phyloP scores from a whole-genome alignment of 2,797 vertebrate genomes.

The Limnodromus scolopaceus region DNA sequence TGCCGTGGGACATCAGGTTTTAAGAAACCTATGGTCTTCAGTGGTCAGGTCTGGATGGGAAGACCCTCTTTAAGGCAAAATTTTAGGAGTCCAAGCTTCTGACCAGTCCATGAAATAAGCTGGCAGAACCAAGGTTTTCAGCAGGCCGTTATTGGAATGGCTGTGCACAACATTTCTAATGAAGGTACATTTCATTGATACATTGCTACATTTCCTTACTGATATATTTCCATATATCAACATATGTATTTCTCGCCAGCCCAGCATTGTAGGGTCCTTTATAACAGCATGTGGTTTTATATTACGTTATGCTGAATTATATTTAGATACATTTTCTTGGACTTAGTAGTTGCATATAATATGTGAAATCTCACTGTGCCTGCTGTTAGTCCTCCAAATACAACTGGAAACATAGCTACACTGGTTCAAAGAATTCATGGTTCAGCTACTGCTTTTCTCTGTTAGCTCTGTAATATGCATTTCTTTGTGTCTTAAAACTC shows the following conservation, averaged over 20 bases:
- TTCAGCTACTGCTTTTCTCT: conserved; percentile 50
- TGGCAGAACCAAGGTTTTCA: background rate
- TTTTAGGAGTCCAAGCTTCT: background rate
- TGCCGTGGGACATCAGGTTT: background rate
- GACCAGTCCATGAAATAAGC: background rate
- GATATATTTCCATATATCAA: background rate
- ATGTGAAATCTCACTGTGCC: background rate
- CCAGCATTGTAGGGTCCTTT: background rate
- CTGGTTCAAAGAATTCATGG: conserved; percentile 34
- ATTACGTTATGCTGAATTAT: background rate
- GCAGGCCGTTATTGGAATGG: rapidly evolving
- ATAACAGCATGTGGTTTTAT: background rate
- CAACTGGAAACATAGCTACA: conserved; percentile 57
- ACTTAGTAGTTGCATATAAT: background rate
- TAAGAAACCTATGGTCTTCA: background rate
- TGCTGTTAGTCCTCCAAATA: conserved; percentile 43
- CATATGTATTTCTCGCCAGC: background rate
- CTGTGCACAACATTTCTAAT: background rate
- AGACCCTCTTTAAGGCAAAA: background rate
- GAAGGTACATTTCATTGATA: background rate
- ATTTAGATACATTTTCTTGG: conserved; percentile 24
- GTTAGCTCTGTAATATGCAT: background rate
- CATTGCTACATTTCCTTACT: background rate
- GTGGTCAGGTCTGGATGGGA: background rate
- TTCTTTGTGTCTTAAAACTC: conserved; percentile 26